Evolutionary conservation across 1,140 invertebrate genomes (phyloP), one percentile per base, ranked within the genome.

Genomic region (Aphaenogaster rudis): DNA sequence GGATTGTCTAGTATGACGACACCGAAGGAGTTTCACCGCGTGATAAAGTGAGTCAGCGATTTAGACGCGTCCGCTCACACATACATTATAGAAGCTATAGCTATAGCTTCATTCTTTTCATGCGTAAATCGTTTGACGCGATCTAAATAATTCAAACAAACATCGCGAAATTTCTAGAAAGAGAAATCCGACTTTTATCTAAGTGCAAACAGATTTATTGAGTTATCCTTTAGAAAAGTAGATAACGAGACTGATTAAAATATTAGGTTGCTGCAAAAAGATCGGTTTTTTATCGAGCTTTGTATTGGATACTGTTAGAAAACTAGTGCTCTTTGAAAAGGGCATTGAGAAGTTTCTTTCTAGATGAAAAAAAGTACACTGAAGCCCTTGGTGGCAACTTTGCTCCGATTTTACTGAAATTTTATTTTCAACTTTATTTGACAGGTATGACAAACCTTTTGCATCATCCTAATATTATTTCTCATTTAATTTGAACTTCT

Each of bases 41-140:
- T 45, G 6, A 81, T 69, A 42, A 69, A 71, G 33, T 84, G 67
- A 82, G 17, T 84, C 69, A 84, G 69, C 81, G 15, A 48, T 63
- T 72, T 76, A 63, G 52, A 84, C 5, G 69, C 33, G 8, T 48
- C 1, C 42, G 4, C 11, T 28, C 28, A 5, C 42, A 57, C 39
- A 9, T 81, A 45, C 36, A 7, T 39, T 66, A n/a, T 13, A n/a
- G 11, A 42, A 39, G 17, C 36, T 21, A 66, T 33, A 48, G 15
- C 13, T 28, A 52, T 11, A 64, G 9, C 52, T 11, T 36, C 3
- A 39, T 59, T 66, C 63, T 7, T 45, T 39, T 67, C 13, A 39
- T 28, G 2, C 9, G n/a, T 28, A 9, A 80, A 28, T 69, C 21
- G n/a, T 11, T 80, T 66, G 33, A 77, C 4, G 0, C 6, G 7